Conservation (phyloP, 2,113 vertebrate species). For the Ahaetulla prasina region DNA sequence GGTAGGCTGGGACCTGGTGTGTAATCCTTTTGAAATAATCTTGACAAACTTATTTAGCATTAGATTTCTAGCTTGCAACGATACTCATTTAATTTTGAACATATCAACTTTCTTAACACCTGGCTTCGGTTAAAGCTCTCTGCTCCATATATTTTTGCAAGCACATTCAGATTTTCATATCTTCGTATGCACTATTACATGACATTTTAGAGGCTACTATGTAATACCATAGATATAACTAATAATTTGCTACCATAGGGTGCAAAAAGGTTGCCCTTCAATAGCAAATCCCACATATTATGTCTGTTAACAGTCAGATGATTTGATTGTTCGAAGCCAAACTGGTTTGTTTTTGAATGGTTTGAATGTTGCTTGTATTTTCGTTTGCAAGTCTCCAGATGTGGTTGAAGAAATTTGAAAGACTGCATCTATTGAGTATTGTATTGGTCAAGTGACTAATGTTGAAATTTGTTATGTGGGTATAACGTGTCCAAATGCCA, state of each 20-base stretch:
- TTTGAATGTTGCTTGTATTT: slow-evolving; percentile 15
- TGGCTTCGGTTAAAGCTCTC: background rate
- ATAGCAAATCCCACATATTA: slow-evolving; percentile 32
- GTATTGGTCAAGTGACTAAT: slow-evolving; percentile 30
- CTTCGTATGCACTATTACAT: background rate
- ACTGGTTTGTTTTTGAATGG: background rate
- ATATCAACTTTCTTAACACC: background rate
- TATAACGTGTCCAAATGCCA: slow-evolving; percentile 26
- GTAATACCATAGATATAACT: slow-evolving; percentile 8
- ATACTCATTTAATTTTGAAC: background rate
- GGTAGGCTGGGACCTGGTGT: background rate
- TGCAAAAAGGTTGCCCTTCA: background rate
- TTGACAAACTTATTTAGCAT: background rate
- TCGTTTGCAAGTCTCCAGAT: background rate
- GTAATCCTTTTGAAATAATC: background rate
- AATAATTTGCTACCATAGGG: background rate
- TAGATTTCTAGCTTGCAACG: background rate
- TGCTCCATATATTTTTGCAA: background rate
- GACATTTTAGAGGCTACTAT: slow-evolving; percentile 29
- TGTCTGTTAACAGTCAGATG: slow-evolving; percentile 5
- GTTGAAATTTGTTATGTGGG: background rate
- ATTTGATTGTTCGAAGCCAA: background rate
- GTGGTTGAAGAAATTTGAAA: background rate
- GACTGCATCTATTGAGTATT: slow-evolving; percentile 26
- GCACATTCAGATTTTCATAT: background rate